phyloP scores from a whole-genome alignment of 2,113 vertebrate genomes.

The Albula goreensis region DNA sequence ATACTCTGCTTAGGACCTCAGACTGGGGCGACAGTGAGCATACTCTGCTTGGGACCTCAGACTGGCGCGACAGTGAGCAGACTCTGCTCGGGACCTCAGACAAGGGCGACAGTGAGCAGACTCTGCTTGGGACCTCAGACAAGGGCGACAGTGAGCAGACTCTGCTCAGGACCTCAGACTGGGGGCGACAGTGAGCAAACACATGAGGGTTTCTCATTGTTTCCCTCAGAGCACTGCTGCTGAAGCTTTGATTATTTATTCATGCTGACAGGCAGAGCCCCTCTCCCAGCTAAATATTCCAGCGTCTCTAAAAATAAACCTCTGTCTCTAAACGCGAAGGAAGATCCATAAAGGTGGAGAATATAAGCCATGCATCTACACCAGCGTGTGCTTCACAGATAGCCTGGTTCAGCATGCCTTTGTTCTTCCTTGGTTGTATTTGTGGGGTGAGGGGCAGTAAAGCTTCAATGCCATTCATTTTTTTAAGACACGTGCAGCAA shows the following conservation, averaged over 20 bases:
- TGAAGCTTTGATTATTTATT: constrained; percentile 8
- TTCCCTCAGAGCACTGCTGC: not conserved
- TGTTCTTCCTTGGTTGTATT: not conserved
- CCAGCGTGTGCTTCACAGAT: not conserved
- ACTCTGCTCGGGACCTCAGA: too few species aligned
- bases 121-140: too few species aligned
- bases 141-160: too few species aligned
- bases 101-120: too few species aligned
- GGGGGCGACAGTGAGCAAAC: too few species aligned
- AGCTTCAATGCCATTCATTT: not conserved
- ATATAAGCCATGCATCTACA: not conserved
- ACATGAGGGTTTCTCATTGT: not conserved
- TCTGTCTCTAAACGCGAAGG: not conserved
- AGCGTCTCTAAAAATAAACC: constrained; percentile 7
- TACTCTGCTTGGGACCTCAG: too few species aligned
- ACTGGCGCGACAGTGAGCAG: too few species aligned
- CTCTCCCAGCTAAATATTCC: not conserved
- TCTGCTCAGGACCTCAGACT: too few species aligned
- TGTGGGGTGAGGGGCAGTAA: not conserved
- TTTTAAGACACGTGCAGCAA: too few species aligned
- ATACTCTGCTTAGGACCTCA: too few species aligned
- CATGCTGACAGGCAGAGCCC: not conserved
- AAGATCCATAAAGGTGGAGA: not conserved
- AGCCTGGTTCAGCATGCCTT: not conserved
- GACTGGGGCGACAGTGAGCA: too few species aligned